Percentiles rank a stretch among this genome's conserved stretches.
These are phyloP conservation scores for Drosophila siamana DNA, from an alignment of 2,888 invertebrate genomes.

Conservation along the genomic window DNA sequence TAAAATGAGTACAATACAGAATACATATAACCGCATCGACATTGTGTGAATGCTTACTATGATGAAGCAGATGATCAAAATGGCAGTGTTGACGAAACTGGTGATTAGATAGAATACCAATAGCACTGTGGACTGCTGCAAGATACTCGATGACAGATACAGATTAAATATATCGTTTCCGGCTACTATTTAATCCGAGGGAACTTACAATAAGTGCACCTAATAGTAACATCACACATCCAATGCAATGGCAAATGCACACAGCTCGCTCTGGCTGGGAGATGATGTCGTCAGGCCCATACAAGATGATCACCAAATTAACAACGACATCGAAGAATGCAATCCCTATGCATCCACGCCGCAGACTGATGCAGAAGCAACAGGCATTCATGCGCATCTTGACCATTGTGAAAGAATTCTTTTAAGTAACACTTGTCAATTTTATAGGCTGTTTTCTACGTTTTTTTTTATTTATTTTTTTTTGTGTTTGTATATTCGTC, in stretches of 20 bases:
- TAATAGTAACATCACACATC: slow-evolving; percentile 53
- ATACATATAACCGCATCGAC: fast-evolving
- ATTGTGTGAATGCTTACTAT: neutral
- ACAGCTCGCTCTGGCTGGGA: slow-evolving; percentile 56
- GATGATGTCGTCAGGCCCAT: neutral
- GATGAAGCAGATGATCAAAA: slow-evolving; percentile 10
- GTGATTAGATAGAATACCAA: slow-evolving; percentile 65
- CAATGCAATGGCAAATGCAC: slow-evolving; percentile 64
- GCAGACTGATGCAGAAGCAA: slow-evolving; percentile 40
- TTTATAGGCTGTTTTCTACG: slow-evolving; percentile 5
- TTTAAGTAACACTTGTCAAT: neutral
- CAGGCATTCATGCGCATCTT: slow-evolving; percentile 15
- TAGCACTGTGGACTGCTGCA: slow-evolving; percentile 53
- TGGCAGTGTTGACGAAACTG: slow-evolving; percentile 36
- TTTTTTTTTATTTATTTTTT: neutral
- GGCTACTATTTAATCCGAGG: neutral
- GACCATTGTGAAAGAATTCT: slow-evolving; percentile 1
- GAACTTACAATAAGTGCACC: slow-evolving; percentile 58
- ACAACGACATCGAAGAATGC: slow-evolving; percentile 30
- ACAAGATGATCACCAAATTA: slow-evolving; percentile 9
- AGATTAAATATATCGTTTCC: neutral
- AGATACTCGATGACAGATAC: neutral
- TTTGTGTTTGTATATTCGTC: slow-evolving; percentile 13
- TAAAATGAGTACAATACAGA: fast-evolving
- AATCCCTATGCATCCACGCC: slow-evolving; percentile 38